Conservation (phyloP, 2,888 invertebrate genomes). For the Smittia sp. region DNA sequence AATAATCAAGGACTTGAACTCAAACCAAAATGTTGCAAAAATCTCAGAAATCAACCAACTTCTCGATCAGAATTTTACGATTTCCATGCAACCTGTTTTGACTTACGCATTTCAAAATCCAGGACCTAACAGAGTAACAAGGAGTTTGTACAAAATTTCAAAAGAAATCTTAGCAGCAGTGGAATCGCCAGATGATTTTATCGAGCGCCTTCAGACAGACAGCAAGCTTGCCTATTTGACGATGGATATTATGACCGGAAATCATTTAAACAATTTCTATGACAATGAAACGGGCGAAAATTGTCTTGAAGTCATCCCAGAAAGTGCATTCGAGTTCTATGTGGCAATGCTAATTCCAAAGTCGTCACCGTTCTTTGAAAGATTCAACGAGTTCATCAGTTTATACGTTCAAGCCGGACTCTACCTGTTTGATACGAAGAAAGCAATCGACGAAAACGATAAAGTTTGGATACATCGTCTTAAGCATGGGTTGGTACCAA, state of each 20-base stretch:
- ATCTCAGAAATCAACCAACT: neutral
- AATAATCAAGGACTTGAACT: conserved; percentile 9
- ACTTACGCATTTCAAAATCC: neutral
- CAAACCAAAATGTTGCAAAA: neutral
- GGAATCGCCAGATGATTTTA: no score
- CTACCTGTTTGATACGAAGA: neutral
- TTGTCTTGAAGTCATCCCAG: neutral
- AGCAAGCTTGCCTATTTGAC: neutral
- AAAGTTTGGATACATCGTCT: conserved; percentile 5
- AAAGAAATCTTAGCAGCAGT: no score
- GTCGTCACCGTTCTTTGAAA: conserved; percentile 10
- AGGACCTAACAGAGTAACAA: no score
- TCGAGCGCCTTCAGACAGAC: neutral
- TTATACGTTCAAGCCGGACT: neutral
- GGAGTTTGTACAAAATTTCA: no score
- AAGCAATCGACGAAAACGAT: neutral
- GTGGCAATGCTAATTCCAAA: conserved; percentile 1
- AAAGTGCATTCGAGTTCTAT: conserved; percentile 11
- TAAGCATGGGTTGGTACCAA: neutral
- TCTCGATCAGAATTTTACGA: neutral
- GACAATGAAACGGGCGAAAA: conserved; percentile 25
- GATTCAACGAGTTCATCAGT: neutral
- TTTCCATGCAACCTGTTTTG: neutral
- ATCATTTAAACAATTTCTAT: neutral
- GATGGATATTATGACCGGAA: neutral